phyloP scores from a whole-genome alignment of 2,113 vertebrate genomes.

The Cyanoderma ruficeps region DNA sequence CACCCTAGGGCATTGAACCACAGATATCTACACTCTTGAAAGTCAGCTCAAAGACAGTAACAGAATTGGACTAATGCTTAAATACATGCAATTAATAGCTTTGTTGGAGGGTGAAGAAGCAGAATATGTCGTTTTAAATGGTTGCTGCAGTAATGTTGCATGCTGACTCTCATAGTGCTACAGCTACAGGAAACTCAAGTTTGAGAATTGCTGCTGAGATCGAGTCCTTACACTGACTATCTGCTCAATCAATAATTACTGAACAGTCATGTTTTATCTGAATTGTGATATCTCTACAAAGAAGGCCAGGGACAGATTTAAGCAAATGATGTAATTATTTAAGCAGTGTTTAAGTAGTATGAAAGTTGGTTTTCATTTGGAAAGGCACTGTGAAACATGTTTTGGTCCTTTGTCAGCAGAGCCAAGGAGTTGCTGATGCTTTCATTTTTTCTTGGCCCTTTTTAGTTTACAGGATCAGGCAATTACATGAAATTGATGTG shows the following conservation, averaged over 20 bases:
- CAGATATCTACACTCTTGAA: neutral
- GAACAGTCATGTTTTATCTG: slow-evolving; percentile 17
- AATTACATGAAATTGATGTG: slow-evolving; percentile 66
- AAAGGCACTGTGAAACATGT: neutral
- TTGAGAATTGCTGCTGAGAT: neutral
- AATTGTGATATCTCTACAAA: neutral
- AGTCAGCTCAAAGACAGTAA: neutral
- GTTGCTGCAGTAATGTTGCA: neutral
- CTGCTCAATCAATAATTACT: slow-evolving; percentile 12
- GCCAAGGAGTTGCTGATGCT: slow-evolving; percentile 40
- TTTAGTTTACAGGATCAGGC: slow-evolving; percentile 59
- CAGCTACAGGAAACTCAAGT: neutral
- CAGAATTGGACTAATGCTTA: neutral
- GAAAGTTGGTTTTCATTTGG: slow-evolving; percentile 31
- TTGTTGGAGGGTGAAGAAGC: neutral
- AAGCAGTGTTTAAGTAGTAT: neutral
- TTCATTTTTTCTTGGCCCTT: slow-evolving; percentile 60
- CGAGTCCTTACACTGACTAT: neutral
- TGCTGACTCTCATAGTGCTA: neutral
- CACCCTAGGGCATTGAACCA: neutral
- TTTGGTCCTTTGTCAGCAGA: slow-evolving; percentile 13
- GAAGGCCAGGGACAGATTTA: neutral
- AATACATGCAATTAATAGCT: neutral
- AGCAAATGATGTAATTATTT: slow-evolving; percentile 25
- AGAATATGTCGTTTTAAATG: neutral